Base-by-base conservation (phyloP, 2,888 invertebrate species). In the Plutella xylostella region DNA sequence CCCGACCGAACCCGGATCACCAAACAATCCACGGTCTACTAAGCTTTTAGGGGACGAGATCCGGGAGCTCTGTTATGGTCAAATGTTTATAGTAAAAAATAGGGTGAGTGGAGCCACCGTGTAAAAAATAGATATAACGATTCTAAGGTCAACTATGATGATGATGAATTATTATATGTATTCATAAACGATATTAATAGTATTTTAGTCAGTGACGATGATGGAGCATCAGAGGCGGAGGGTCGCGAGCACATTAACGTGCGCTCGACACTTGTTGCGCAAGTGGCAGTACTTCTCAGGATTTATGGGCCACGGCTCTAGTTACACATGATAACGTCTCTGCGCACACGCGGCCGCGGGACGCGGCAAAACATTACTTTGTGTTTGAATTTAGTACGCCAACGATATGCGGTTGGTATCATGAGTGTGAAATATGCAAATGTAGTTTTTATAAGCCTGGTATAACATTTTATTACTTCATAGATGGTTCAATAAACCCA, bases 261-360 rank as follows among this genome's bases (percentile, higher is more conserved):
- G 22, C 34, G 52, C n/a, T n/a, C n/a, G n/a, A n/a, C 70, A 72
- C 70, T 75, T 73, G 73, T 79, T 79, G 73, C 74, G 74, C 72
- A 77, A 79, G 67, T 61, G 66, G 59, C 62, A 58, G 54, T 66
- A 72, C 65, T 74, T 72, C 64, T 60, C 62, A 66, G 62, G 73
- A 76, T 77, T 77, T 78, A 76, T 75, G 68, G 65, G 72, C 62
- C 70, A 60, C 62, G 62, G 61, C 70, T 76, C 65, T 58, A 65
- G 68, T 75, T 74, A 74, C 72, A 68, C 58, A 67, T 76, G 80
- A 79, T 82, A 79, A 77, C 68, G 70, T 64, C 68, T 68, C 57
- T 59, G 56, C 57, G 58, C 66, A 63, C 61, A 64, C 61, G 63
- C 61, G 57, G 64, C 57, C 47, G 54, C n/a, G n/a, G n/a, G n/a